Conservation (phyloP, 2,797 vertebrate species). For the Sebastes elongatus region DNA sequence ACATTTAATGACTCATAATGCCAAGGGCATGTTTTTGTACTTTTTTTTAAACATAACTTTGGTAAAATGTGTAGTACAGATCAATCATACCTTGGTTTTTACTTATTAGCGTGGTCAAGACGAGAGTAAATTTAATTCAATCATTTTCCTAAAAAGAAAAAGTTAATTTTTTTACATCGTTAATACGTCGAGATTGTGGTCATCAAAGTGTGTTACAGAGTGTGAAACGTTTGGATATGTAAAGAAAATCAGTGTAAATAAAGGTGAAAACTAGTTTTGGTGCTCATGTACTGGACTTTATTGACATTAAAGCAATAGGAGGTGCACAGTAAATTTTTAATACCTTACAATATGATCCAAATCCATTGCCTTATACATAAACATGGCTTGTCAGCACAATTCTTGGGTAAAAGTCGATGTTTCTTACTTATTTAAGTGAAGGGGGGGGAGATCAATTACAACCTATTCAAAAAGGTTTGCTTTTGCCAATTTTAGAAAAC, state of each 20-base stretch:
- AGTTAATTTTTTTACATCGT: too few species aligned
- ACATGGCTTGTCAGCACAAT: conserved; percentile 56
- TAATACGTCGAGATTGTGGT: neutral
- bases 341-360: conserved; percentile 69
- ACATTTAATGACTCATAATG: neutral
- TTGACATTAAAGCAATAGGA: conserved; percentile 82
- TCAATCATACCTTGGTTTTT: neutral
- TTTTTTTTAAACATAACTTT: neutral
- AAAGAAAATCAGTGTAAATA: neutral
- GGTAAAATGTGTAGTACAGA: neutral
- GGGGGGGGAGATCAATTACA: neutral
- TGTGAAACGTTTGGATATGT: neutral
- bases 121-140: neutral
- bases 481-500: conserved; percentile 29
- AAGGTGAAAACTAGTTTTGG: conserved; percentile 3
- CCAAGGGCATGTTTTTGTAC: neutral
- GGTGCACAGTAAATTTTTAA: conserved; percentile 74
- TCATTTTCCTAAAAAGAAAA: too few species aligned
- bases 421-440: neutral
- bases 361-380: conserved; percentile 57
- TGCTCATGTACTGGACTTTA: conserved; percentile 83
- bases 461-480: neutral
- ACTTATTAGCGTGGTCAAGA: neutral
- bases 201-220: neutral
- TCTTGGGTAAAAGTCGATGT: conserved; percentile 35